Evolutionary conservation across 2,113 vertebrate genomes (phyloP).

Genomic region (Merops nubicus): DNA sequence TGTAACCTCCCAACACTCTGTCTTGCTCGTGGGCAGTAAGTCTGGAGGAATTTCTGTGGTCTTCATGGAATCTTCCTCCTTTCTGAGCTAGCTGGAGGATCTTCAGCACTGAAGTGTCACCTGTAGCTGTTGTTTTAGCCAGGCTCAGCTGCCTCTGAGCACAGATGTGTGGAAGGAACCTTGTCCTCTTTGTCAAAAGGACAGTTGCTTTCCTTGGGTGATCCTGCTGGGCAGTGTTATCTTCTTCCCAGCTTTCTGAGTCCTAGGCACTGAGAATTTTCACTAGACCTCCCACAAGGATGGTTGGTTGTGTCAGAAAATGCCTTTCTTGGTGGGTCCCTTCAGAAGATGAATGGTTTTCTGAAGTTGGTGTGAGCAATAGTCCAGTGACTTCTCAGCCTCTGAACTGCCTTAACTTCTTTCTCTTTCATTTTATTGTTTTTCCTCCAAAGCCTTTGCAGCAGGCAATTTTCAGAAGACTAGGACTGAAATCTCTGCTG

Average conservation of each 20-base stretch:
- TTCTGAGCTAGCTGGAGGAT: no score
- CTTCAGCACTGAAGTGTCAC: neutral
- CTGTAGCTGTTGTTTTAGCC: accelerated
- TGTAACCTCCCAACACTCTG: neutral
- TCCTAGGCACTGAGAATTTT: neutral
- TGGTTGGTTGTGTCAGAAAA: neutral
- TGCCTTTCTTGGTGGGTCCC: neutral
- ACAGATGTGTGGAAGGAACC: accelerated
- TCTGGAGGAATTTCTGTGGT: neutral
- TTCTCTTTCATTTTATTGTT: neutral
- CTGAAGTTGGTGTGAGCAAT: neutral
- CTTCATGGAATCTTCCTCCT: neutral
- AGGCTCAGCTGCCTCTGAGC: neutral
- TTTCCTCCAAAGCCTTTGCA: neutral
- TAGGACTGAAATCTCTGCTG: neutral
- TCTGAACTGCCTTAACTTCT: neutral
- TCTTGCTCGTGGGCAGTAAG: neutral
- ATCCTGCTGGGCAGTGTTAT: neutral
- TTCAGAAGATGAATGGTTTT: neutral
- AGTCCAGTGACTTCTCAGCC: neutral
- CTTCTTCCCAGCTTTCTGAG: neutral
- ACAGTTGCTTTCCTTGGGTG: accelerated
- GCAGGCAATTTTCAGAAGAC: neutral
- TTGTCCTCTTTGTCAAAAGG: neutral
- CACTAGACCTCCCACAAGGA: conserved; percentile 40